A percentile compares a stretch with the other conserved stretches of the same genome.
These are phyloP conservation scores for Hystrix brachyura DNA, from an alignment of 2,113 vertebrate genomes.

Conservation along the genomic window DNA sequence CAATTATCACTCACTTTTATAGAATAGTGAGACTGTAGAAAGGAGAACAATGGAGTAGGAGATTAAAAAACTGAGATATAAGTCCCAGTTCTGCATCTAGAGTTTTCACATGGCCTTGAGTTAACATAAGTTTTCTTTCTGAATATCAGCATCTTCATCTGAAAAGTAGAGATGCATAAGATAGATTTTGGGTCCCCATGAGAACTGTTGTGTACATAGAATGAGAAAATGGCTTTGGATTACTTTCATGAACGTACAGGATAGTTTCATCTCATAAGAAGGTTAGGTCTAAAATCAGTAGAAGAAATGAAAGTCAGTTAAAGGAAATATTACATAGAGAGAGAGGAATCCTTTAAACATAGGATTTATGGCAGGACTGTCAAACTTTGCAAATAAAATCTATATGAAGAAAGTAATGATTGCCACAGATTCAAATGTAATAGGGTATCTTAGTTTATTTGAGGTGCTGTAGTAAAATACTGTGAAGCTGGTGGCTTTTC, in stretches of 20 bases:
- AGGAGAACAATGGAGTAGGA: background rate
- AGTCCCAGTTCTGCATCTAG: background rate
- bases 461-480: background rate
- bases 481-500: background rate
- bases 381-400: background rate
- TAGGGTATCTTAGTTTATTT: background rate
- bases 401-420: background rate
- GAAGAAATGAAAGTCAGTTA: constrained; percentile 16
- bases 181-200: background rate
- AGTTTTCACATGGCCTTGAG: background rate
- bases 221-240: background rate
- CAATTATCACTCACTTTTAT: background rate
- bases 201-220: background rate
- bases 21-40: background rate
- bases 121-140: background rate
- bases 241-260: background rate
- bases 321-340: background rate
- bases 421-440: background rate
- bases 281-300: background rate
- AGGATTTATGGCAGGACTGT: background rate
- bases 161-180: background rate
- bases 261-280: background rate
- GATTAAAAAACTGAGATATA: background rate
- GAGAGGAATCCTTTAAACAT: background rate
- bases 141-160: background rate